Conservation (phyloP, 2,797 vertebrate species). For the Thamnophis elegans region DNA sequence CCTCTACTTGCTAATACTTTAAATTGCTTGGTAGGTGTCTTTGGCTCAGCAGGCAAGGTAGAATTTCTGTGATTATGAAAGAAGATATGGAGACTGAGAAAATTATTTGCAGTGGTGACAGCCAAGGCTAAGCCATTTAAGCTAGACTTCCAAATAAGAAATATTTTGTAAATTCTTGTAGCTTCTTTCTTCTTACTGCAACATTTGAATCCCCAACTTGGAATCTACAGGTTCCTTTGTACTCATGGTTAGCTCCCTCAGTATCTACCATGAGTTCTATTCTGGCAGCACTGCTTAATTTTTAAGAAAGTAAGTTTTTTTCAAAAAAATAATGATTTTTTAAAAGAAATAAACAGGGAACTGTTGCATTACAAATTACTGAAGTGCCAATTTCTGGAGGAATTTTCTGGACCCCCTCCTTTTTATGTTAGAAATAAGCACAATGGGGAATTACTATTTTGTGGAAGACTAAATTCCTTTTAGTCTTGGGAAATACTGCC, state of each 20-base stretch:
- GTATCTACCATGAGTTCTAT: background rate
- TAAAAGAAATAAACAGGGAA: background rate
- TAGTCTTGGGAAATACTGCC: background rate
- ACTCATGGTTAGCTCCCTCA: background rate
- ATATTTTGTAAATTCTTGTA: background rate
- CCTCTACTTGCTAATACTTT: conserved; percentile 46
- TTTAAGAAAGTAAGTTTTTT: background rate
- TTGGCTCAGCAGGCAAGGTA: conserved; percentile 39
- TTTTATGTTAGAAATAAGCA: background rate
- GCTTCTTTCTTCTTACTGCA: background rate
- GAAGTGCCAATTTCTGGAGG: background rate
- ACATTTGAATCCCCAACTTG: background rate
- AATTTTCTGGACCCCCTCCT: background rate
- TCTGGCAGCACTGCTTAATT: background rate
- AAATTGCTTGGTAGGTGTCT: conserved; percentile 36
- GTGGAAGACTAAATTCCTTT: background rate
- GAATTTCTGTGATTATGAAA: conserved; percentile 44
- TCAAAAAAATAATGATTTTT: background rate
- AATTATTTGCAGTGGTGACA: conserved; percentile 7
- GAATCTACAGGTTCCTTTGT: background rate
- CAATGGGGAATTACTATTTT: background rate
- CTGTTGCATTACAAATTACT: background rate
- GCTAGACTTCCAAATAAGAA: background rate
- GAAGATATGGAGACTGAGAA: conserved; percentile 5
- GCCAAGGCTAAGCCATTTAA: background rate